These are phyloP conservation scores for Urosaurus nigricauda DNA, from an alignment of 2,797 vertebrate species.

Conservation along the genomic window DNA sequence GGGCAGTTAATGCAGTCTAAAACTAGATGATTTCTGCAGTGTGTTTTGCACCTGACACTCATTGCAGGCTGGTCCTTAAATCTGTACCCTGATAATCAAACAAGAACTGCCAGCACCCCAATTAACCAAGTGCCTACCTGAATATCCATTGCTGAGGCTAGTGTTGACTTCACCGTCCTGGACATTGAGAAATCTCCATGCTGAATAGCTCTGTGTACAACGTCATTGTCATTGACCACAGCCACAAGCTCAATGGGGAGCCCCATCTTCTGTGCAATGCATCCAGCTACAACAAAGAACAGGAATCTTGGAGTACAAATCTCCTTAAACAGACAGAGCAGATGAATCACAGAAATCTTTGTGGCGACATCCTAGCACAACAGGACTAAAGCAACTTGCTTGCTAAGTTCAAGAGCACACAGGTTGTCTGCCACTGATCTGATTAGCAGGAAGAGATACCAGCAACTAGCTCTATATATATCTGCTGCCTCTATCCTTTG, in stretches of 20 bases:
- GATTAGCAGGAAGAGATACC: too few species aligned
- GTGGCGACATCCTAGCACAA: not conserved
- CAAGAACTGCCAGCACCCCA: not conserved
- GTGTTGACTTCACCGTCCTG: conserved; percentile 76
- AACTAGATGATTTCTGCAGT: too few species aligned
- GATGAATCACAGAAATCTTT: not conserved
- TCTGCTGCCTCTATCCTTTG: too few species aligned
- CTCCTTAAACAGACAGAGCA: not conserved
- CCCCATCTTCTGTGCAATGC: conserved; percentile 89
- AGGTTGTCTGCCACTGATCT: not conserved
- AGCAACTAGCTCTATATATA: too few species aligned
- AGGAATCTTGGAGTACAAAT: not conserved
- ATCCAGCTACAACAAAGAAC: conserved; percentile 82
- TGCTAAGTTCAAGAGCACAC: not conserved
- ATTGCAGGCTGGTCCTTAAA: not conserved
- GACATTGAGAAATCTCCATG: conserved; percentile 90
- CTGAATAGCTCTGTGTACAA: conserved; percentile 86
- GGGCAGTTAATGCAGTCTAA: too few species aligned
- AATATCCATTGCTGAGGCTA: conserved; percentile 95
- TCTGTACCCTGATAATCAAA: not conserved
- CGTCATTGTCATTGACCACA: conserved; percentile 91
- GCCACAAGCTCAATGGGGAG: conserved; percentile 87
- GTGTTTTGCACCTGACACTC: not conserved
- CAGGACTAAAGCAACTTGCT: not conserved
- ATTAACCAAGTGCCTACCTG: conserved; percentile 80